Base-by-base conservation (phyloP, 2,888 invertebrate species). In the Patella caerulea region DNA sequence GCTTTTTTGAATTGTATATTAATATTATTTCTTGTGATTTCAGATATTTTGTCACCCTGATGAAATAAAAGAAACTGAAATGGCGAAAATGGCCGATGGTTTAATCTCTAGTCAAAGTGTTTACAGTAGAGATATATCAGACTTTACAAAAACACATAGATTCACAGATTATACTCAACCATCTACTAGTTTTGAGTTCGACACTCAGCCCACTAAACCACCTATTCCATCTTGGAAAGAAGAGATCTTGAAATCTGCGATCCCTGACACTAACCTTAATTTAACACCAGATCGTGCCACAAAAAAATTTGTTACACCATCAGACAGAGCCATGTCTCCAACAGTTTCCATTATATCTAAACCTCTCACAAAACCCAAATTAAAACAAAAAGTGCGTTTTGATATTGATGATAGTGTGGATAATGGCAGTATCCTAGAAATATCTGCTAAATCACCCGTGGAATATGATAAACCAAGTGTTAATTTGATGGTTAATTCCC, bases 231-330 rank as follows among this genome's bases (percentile, higher is more conserved):
- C 70, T 15, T 65, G 65, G 65, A 19, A 14, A 24, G 65, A 65
- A 11, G 24, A 65, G 24, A 65, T 65, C 24, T 45, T 45, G 9
- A 45, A 45, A 45, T 65, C 65, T 24, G 56, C 82, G 7, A 77
- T 75, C 56, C 83, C 86, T 59, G 87, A 88, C 65, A 87, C 87
- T 11, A 78, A 83, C 45, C 76, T 89, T 19, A 78, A 84, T 69
- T 73, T 89, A 17, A 89, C 89, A 3, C 89, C 89, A 55, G 85
- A 87, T 72, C 86, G 86, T 78, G 53, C 78, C 1, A 45, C 14
- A 70, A 71, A 15, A 56, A 56, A 2, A 72, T 78, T 55, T 74
- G 56, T 34, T 59, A 59, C 14, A 80, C 72, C 72, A 78, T 72
- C 73, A 73, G 75, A 11, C 11, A 19, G 24, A 65, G 24, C 19